phyloP scores from a whole-genome alignment of 2,888 invertebrate species.

The Archaeoteleia sp. region DNA sequence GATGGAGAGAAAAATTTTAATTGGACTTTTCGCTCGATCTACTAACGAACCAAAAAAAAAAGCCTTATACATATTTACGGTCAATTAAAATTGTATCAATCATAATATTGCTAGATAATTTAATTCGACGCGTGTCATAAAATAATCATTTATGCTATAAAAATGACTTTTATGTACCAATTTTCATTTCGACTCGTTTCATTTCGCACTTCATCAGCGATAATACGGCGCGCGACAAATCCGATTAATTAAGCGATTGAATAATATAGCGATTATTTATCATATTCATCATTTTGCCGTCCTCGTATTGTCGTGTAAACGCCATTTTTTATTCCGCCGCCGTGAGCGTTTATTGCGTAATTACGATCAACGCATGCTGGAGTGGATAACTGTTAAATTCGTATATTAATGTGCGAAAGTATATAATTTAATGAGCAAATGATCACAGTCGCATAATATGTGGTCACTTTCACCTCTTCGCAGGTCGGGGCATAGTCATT shows the following conservation, averaged over 20 bases:
- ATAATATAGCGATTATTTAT: too few relatives aligned
- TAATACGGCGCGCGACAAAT: slow-evolving; percentile 11
- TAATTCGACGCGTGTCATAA: too few relatives aligned
- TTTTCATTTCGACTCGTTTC: slow-evolving; percentile 9
- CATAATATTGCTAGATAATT: too few relatives aligned
- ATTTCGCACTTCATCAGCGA: slow-evolving; percentile 11
- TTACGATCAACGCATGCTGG: slow-evolving; percentile 12
- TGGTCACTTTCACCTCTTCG: slow-evolving; percentile 47
- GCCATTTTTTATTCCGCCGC: slow-evolving; percentile 16
- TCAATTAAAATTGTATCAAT: too few relatives aligned
- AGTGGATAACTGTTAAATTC: slow-evolving; percentile 36
- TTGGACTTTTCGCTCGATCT: too few relatives aligned
- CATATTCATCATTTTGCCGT: too few relatives aligned
- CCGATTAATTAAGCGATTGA: too few relatives aligned
- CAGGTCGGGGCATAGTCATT: slow-evolving; percentile 25
- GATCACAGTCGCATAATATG: slow-evolving; percentile 41
- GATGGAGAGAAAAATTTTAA: too few relatives aligned
- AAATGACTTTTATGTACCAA: slow-evolving; percentile 2
- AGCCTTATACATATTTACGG: too few relatives aligned
- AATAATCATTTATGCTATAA: too few relatives aligned
- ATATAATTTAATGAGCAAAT: slow-evolving; percentile 44
- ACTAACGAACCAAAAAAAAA: too few relatives aligned
- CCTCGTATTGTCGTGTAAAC: slow-evolving; percentile 15
- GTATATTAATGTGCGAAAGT: slow-evolving; percentile 47
- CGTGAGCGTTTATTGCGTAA: slow-evolving; percentile 16